Percentiles rank a stretch among this genome's conserved stretches.
phyloP scores from a whole-genome alignment of 1,140 invertebrate genomes.

The Hyles vespertilio region DNA sequence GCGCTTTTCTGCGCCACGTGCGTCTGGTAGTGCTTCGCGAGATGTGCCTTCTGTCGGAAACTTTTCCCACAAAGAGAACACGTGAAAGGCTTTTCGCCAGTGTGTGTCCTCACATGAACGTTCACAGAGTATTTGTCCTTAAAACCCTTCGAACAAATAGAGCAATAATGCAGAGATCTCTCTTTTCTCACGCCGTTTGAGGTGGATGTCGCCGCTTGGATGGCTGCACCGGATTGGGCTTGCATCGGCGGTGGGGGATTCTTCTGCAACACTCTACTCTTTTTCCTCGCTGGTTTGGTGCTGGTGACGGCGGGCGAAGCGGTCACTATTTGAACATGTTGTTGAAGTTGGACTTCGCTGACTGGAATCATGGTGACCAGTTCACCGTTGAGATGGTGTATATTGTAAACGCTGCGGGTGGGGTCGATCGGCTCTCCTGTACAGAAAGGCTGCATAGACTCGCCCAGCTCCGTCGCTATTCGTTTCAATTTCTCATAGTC shows the following conservation, averaged over 20 bases:
- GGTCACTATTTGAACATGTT: constrained; percentile 72
- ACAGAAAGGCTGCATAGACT: constrained; percentile 83
- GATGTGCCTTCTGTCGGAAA: constrained; percentile 96
- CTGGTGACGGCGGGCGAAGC: constrained; percentile 72
- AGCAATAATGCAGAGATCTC: constrained; percentile 91
- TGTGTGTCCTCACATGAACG: constrained; percentile 93
- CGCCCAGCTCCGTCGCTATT: constrained; percentile 84
- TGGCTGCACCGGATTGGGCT: constrained; percentile 48
- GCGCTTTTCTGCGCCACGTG: constrained; percentile 88
- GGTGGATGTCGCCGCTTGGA: constrained; percentile 73
- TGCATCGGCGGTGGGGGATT: constrained; percentile 55
- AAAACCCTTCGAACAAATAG: constrained; percentile 94
- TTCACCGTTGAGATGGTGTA: constrained; percentile 71
- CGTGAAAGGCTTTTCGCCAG: constrained; percentile 92
- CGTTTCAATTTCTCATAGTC: constrained; percentile 85
- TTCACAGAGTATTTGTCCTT: constrained; percentile 96
- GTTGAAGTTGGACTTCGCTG: constrained; percentile 64
- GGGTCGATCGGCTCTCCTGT: constrained; percentile 77
- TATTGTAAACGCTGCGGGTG: constrained; percentile 72
- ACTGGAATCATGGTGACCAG: constrained; percentile 69
- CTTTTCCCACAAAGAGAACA: constrained; percentile 93
- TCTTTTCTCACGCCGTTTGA: constrained; percentile 84
- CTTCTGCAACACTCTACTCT: constrained; percentile 71
- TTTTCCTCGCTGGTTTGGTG: constrained; percentile 73
- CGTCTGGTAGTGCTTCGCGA: constrained; percentile 98